These are phyloP conservation scores for Cydia strobilella DNA, from an alignment of 1,140 invertebrate species.

Conservation along the genomic window DNA sequence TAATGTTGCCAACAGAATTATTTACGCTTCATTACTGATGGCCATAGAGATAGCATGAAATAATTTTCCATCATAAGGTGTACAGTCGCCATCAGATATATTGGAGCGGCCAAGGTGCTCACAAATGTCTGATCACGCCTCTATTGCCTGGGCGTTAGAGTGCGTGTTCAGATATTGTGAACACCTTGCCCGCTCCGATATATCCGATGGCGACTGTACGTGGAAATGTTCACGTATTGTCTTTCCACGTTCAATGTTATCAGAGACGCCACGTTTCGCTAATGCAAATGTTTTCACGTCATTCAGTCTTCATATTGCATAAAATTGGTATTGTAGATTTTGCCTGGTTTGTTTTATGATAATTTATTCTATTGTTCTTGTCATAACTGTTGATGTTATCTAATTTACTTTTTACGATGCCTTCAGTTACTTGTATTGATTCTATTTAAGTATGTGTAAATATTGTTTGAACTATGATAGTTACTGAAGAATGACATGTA, in stretches of 20 bases:
- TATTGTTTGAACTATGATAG: not conserved
- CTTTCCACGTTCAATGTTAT: constrained; percentile 19
- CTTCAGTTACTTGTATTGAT: not conserved
- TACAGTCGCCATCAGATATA: no score
- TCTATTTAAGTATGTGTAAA: not conserved
- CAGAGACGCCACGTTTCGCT: constrained; percentile 11
- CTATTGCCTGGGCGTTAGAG: no score
- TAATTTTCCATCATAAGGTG: not conserved
- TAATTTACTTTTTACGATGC: constrained; percentile 4
- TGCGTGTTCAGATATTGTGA: no score
- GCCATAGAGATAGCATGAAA: not conserved
- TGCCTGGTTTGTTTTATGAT: constrained; percentile 1
- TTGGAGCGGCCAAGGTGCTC: no score
- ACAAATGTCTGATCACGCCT: no score
- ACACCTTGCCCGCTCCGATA: no score
- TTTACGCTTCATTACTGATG: not conserved
- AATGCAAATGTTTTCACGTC: constrained; percentile 26
- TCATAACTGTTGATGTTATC: constrained; percentile 21
- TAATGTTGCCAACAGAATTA: not conserved
- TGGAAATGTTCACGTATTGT: constrained; percentile 11
- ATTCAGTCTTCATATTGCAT: not conserved
- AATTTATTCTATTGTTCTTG: not conserved
- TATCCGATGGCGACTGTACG: no score
- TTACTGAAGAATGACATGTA: not conserved
- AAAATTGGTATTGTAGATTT: constrained; percentile 23